Conservation (phyloP, 1,140 invertebrate species). For the Mya arenaria region DNA sequence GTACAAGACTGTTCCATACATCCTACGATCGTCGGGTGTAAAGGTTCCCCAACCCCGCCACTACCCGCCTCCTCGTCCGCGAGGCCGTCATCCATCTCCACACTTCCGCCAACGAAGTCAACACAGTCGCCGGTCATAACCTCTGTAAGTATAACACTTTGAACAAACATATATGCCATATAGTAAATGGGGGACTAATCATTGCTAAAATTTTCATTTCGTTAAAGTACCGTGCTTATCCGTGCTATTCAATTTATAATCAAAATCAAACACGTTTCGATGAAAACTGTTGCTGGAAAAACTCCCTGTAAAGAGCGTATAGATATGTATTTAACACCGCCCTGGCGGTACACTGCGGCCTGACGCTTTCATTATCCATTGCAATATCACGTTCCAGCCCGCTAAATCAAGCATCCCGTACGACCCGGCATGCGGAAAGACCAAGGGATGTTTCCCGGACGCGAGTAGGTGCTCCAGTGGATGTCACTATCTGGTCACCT, state of each 20-base stretch:
- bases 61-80: neutral
- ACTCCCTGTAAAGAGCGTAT: too few species aligned
- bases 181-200: too few species aligned
- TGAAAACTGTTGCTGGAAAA: too few species aligned
- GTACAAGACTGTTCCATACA: conserved; percentile 8
- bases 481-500: conserved; percentile 33
- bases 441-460: conserved; percentile 40
- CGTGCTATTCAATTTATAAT: too few species aligned
- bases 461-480: conserved; percentile 6
- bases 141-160: neutral
- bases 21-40: neutral
- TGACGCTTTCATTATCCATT: too few species aligned
- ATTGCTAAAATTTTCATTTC: too few species aligned
- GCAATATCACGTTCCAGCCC: too few species aligned
- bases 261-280: too few species aligned
- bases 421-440: conserved; percentile 24
- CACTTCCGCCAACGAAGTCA: neutral
- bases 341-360: too few species aligned
- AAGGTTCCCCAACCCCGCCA: neutral
- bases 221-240: too few species aligned
- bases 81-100: neutral
- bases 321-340: too few species aligned
- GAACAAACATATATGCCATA: neutral
- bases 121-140: neutral
- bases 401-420: conserved; percentile 17